Conservation (phyloP, 2,797 vertebrate genomes). For the Amblyraja radiata region DNA sequence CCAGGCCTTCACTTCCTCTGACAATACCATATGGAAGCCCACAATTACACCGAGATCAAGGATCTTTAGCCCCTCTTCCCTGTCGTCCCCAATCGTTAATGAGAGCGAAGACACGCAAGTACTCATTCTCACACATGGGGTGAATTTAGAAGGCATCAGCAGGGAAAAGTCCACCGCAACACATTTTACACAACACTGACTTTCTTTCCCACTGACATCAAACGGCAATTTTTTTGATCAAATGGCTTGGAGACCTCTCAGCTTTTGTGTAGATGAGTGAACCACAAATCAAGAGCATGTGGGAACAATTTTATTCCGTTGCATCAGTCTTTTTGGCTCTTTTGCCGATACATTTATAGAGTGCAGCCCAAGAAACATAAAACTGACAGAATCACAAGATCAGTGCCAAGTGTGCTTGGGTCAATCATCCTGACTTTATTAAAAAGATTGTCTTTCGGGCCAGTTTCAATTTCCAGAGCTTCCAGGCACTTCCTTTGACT, state of each 20-base stretch:
- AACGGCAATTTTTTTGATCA: not conserved
- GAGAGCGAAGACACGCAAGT: not conserved
- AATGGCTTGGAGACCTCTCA: constrained; percentile 3
- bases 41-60: not conserved
- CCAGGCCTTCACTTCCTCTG: not conserved
- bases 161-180: not conserved
- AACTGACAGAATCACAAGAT: not conserved
- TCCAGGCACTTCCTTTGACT: not conserved
- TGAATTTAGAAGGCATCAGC: not conserved
- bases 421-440: not conserved
- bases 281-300: not conserved
- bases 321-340: not conserved
- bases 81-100: not conserved
- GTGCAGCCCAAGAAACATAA: not conserved
- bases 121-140: not conserved
- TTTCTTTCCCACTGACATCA: constrained; percentile 7
- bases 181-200: not conserved
- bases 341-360: not conserved
- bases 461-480: not conserved
- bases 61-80: not conserved
- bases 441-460: not conserved
- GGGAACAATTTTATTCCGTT: constrained; percentile 2
- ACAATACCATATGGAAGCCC: not conserved
- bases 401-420: not conserved
- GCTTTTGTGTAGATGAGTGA: not conserved